phyloP scores from a whole-genome alignment of 1,140 invertebrate genomes.

The Phymorhynchus buccinoides region DNA sequence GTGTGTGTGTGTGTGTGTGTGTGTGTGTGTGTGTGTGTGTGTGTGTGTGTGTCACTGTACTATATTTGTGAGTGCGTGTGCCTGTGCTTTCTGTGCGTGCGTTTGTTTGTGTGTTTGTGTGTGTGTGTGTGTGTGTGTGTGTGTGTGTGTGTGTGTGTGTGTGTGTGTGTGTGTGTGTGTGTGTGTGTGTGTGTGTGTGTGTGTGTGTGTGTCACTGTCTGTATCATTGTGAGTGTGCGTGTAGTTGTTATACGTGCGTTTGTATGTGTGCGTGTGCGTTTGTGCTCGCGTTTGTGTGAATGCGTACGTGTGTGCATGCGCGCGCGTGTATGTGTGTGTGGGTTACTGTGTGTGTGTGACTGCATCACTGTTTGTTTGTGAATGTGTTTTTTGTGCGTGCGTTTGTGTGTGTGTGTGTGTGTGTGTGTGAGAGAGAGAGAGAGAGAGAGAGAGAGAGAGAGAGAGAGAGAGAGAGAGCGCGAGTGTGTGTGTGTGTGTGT shows the following conservation, averaged over 20 bases:
- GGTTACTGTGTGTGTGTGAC: not conserved
- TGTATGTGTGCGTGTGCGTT: not conserved
- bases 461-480: too few relatives aligned
- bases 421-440: too few relatives aligned
- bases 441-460: too few relatives aligned
- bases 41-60: slow-evolving; percentile 60
- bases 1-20: not conserved
- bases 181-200: not conserved
- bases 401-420: not conserved
- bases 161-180: slow-evolving; percentile 4
- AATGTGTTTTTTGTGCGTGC: not conserved
- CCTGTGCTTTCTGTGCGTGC: not conserved
- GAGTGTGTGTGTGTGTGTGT: too few relatives aligned
- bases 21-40: slow-evolving; percentile 10
- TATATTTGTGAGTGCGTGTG: not conserved
- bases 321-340: not conserved
- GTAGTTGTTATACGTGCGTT: too few relatives aligned
- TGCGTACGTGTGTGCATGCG: not conserved
- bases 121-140: slow-evolving; percentile 4
- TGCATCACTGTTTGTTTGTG: not conserved
- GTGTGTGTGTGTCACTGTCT: not conserved
- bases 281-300: not conserved
- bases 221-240: not conserved
- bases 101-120: not conserved
- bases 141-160: slow-evolving; percentile 51